Conservation (phyloP, 1,140 invertebrate species). For the Camponotus vicinus region DNA sequence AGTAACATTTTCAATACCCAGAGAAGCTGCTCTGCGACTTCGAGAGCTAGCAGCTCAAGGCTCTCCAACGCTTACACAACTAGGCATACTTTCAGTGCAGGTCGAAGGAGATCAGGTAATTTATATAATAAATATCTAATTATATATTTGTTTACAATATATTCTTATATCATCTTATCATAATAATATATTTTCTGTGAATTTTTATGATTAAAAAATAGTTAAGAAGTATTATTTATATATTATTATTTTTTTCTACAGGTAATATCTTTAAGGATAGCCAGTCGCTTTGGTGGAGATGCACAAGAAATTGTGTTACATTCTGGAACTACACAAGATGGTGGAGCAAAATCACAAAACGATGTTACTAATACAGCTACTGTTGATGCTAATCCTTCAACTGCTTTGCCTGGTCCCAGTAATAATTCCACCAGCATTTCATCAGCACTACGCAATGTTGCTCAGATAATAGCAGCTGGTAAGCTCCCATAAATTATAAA, state of each 20-base stretch:
- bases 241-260: slow-evolving; percentile 72
- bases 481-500: slow-evolving; percentile 52
- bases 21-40: slow-evolving; percentile 96
- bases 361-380: slow-evolving; percentile 77
- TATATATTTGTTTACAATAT: too few relatives aligned
- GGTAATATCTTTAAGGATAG: slow-evolving; percentile 95
- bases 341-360: slow-evolving; percentile 81
- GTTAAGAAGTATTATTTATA: neutral
- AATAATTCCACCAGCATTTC: slow-evolving; percentile 81
- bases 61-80: slow-evolving; percentile 93
- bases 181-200: too few relatives aligned
- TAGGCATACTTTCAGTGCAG: slow-evolving; percentile 98
- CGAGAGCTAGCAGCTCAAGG: slow-evolving; percentile 96
- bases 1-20: slow-evolving; percentile 98
- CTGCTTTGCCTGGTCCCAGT: slow-evolving; percentile 83
- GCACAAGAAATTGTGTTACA: slow-evolving; percentile 92
- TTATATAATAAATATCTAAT: neutral
- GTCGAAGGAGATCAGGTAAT: slow-evolving; percentile 97
- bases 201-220: neutral
- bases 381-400: slow-evolving; percentile 77
- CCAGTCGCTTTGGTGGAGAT: slow-evolving; percentile 90
- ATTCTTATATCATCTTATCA: too few relatives aligned
- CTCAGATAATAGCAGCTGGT: slow-evolving; percentile 85
- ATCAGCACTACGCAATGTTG: slow-evolving; percentile 83
- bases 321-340: slow-evolving; percentile 86